phyloP scores from a whole-genome alignment of 1,140 invertebrate species.

The Anoplolepis gracilipes region DNA sequence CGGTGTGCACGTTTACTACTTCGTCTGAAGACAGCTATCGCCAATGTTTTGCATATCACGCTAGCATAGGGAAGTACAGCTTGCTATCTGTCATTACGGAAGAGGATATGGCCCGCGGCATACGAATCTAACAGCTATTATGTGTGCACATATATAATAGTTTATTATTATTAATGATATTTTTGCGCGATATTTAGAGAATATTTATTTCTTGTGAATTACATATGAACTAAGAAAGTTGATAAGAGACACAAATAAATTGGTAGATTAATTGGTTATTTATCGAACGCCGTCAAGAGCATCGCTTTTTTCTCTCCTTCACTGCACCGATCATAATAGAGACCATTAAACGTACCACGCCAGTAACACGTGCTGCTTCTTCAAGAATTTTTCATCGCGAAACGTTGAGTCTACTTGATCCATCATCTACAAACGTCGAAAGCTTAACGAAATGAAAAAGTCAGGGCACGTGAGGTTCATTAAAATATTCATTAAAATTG shows the following conservation, averaged over 20 bases:
- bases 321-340: constrained; percentile 74
- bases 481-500: not conserved
- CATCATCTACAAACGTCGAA: not conserved
- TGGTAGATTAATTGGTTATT: constrained; percentile 79
- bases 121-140: too few relatives aligned
- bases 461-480: not conserved
- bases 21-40: too few relatives aligned
- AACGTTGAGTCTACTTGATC: constrained; percentile 26
- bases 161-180: not conserved
- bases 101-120: too few relatives aligned
- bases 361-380: constrained; percentile 77
- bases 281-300: constrained; percentile 71
- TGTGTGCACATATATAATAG: too few relatives aligned
- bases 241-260: constrained; percentile 40
- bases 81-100: too few relatives aligned
- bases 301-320: constrained; percentile 40
- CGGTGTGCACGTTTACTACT: too few relatives aligned
- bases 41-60: too few relatives aligned
- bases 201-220: not conserved
- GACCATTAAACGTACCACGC: constrained; percentile 78
- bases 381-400: constrained; percentile 77
- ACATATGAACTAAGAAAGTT: constrained; percentile 30
- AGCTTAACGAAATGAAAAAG: not conserved
- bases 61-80: too few relatives aligned
- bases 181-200: constrained; percentile 1